Evolutionary conservation across 2,888 invertebrate species (phyloP).

Genomic region (Scaptomyza parva): DNA sequence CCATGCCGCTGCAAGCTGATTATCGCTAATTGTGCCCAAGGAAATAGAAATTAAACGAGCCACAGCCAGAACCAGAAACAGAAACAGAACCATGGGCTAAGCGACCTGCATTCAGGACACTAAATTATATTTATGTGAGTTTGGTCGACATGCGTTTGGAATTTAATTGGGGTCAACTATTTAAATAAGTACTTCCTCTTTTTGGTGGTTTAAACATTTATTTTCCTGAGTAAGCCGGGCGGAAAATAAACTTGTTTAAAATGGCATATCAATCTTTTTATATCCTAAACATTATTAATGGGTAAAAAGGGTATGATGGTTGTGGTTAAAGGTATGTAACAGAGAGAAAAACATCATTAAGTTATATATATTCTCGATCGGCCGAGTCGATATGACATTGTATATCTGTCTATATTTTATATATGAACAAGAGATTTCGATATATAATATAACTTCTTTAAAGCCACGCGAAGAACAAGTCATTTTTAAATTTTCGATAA

Average conservation of each 20-base stretch:
- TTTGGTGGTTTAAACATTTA: constrained; percentile 35
- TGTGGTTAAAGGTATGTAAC: too few relatives aligned
- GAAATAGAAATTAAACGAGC: constrained; percentile 60
- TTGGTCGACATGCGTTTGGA: constrained; percentile 35
- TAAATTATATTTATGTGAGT: constrained; percentile 27
- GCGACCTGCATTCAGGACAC: not conserved
- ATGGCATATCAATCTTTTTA: too few relatives aligned
- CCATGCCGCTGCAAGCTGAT: constrained; percentile 63
- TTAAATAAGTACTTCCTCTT: constrained; percentile 33
- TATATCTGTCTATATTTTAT: too few relatives aligned
- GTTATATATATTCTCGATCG: too few relatives aligned
- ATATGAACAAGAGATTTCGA: too few relatives aligned
- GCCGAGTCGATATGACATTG: too few relatives aligned
- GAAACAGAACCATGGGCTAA: constrained; percentile 8
- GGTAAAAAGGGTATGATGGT: too few relatives aligned
- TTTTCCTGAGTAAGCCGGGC: not conserved
- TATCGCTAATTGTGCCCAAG: constrained; percentile 74
- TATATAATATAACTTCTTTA: too few relatives aligned
- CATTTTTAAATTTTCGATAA: too few relatives aligned
- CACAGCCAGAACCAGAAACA: constrained; percentile 16
- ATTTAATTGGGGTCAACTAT: constrained; percentile 44
- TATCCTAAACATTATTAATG: too few relatives aligned
- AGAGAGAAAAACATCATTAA: too few relatives aligned
- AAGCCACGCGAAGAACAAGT: too few relatives aligned
- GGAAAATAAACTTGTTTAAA: not conserved